Base-by-base conservation (phyloP, 2,888 invertebrate genomes). In the Sphaerophoria rueppellii region DNA sequence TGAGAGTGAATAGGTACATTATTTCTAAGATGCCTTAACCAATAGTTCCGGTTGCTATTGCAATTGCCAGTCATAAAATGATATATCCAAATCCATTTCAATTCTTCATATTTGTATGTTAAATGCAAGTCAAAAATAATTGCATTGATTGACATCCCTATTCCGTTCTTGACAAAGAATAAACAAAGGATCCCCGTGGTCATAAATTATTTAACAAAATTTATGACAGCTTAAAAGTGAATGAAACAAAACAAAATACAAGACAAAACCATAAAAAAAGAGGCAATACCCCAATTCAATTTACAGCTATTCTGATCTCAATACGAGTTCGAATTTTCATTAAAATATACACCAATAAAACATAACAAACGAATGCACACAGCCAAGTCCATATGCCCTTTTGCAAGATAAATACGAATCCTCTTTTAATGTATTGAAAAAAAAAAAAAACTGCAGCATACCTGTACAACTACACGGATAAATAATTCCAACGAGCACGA, bases 381-480 rank as follows among this genome's bases (percentile, higher is more conserved):
- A 35, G 34, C 52, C 52, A 34, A 58, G 24, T 24, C 24, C 16
- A 14, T 4, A 40, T 14, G 58, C 58, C 58, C 58, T 58, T 58
- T n/a, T 46, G n/a, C 11, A 7, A 60, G 60, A 60, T 60, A 24
- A 43, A 60, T 60, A 14, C 14, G 46, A 46, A 11, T 60, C 9
- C 11, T 24, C 24, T 43, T 14, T 58, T 1, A 37, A 58, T 58
- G 16, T 58, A 37, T 57, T n/a, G 0, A 14, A 57, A 14, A 48
- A 0, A 46, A 12, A 7, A 32, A 55, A 40, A 69, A 48, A 43
- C 37, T 37, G 35, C 16, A 72, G 52, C 85, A 76, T 85, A 85
- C 85, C 85, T 85, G 81, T 70, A 77, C 85, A 81, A 76, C 81
- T 81, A 81, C 85, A 81, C n/a, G 37, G 73, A 55, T 63, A 72